Base-by-base conservation (phyloP, 2,797 vertebrate species). In the Mycteria americana region DNA sequence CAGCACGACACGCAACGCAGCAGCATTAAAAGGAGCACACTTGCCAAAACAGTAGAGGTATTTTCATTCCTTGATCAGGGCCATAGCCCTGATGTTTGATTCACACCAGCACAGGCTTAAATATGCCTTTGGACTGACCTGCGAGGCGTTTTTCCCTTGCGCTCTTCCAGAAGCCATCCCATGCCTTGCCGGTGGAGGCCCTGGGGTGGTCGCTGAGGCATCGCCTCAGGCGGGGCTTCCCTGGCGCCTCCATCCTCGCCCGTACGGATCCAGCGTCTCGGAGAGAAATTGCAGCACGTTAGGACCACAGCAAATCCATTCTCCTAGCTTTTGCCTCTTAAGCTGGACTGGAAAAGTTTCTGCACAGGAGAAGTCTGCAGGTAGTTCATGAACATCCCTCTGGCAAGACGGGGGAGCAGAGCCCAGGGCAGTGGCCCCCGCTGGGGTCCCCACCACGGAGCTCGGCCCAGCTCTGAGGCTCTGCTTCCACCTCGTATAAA, bases 151-250 rank as follows among this genome's bases (percentile, higher is more conserved):
- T 97, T 95, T 98, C 98, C 93, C 98, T 98, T 65, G 98, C 74
- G 1, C 96, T 98, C 96, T 95, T 99, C 99, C 99, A 99, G 98
- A 99, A 98, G 76, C 97, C 95, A 7, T 99, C 98, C 98, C 98
- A 98, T 22, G 98, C 98, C 95, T 97, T 98, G 98, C 98, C 97
- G 95, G 97, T 96, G 65, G 98, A 98, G 97, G 97, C 98, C 67
- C 98, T 96, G 54, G 98, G 96, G 18, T 98, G 98, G 80, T 99
- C 98, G 18, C 99, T 99, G 96, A 99, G 98, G 85, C 98, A 98
- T 67, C 98, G 96, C 92, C 98, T 97, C 91, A 99, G 97, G 3
- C 64, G 94, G 51, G 95, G 82, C 79, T 98, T 98, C 10, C 83
- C 80, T 2, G 10, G 87, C 18, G 85, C 96, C 31, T 97, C 98